Evolutionary conservation across 2,888 invertebrate species (phyloP), one percentile per base, ranked within the genome.

Genomic region (Lumbricus terrestris): DNA sequence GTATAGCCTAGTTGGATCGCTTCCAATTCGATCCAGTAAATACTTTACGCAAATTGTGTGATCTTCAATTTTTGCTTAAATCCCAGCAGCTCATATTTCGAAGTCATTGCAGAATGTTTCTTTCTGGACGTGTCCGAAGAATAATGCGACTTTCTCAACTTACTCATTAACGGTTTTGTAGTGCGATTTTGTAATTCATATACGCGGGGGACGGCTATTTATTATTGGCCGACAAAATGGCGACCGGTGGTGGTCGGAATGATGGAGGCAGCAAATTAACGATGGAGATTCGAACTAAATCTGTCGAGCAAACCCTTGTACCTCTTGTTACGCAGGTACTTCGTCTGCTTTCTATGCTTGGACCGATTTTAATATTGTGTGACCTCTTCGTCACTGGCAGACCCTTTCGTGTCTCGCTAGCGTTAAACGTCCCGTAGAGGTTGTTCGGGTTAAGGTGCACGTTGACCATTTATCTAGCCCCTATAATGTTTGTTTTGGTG

Each of bases 301-400:
- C 98, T 95, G 97, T 98, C 96, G 98, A 98, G 96, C 97, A 97
- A 96, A 98, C 98, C 93, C 96, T 98, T 94, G 97, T 98, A 95
- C 98, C 98, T 94, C 96, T 98, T 95, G 97, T 98, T 95, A 97
- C 97, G 95, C 98, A 98, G 97, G 98, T 98, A 97, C 96, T 96
- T 88, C 13, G 47, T n/a, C n/a, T 69, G n/a, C n/a, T 69, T n/a
- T 89, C 37, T 88, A 37, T 89, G 35, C 35, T 42, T 69, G 38
- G 23, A 35, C 34, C 88, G 23, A 88, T 15, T 88, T 88, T 69
- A 38, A 33, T 88, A 18, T 88, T 40, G 34, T 69, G 11, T 29
- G n/a, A 3, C 69, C n/a, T 69, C n/a, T 69, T 69, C n/a, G 69
- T 69, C 69, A n/a, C 69, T n/a, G n/a, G 69, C 69, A 69, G n/a